These are phyloP conservation scores for Margaritifera margaritifera DNA, from an alignment of 2,888 invertebrate species.

Conservation along the genomic window DNA sequence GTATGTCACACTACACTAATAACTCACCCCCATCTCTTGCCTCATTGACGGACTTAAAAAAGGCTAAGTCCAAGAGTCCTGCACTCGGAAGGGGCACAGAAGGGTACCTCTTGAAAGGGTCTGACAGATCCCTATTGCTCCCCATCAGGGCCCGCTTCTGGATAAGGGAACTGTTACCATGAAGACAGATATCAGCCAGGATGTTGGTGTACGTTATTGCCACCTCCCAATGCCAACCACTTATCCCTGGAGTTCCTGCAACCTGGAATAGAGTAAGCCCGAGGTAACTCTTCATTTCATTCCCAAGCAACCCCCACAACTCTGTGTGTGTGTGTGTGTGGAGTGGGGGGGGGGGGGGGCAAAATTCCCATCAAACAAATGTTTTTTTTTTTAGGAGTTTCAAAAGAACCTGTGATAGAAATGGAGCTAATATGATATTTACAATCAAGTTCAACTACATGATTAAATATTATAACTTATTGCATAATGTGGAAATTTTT, in stretches of 20 bases:
- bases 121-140: constrained; percentile 47
- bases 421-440: no score
- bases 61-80: constrained; percentile 66
- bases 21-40: constrained; percentile 59
- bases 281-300: no score
- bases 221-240: constrained; percentile 72
- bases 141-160: constrained; percentile 70
- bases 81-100: constrained; percentile 61
- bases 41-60: constrained; percentile 58
- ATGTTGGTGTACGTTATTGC: constrained; percentile 67
- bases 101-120: constrained; percentile 43
- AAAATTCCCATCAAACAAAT: no score
- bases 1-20: not conserved
- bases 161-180: constrained; percentile 63
- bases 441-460: no score
- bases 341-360: no score
- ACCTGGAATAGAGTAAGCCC: constrained; percentile 30
- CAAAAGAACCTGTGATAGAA: no score
- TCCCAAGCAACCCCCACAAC: no score
- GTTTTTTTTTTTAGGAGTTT: no score
- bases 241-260: constrained; percentile 59
- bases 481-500: no score
- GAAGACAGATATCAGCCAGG: constrained; percentile 65
- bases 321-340: no score
- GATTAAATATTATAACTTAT: no score